phyloP scores from a whole-genome alignment of 1,140 invertebrate species.

The Drosophila watanabei region DNA sequence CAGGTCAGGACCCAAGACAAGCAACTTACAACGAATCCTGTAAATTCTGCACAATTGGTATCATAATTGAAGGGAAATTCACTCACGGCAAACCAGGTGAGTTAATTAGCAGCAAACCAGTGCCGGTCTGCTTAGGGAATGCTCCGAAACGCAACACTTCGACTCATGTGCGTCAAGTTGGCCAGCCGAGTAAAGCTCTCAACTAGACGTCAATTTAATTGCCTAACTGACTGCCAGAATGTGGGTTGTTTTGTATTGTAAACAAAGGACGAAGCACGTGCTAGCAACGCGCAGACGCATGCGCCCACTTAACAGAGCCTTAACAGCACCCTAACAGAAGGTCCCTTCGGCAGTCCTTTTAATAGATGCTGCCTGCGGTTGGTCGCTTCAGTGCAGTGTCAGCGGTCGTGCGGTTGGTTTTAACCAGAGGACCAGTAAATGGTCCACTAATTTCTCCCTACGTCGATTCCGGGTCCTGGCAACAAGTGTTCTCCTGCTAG shows the following conservation, averaged over 20 bases:
- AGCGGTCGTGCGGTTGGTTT: slow-evolving; percentile 32
- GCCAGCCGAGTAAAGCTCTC: background rate
- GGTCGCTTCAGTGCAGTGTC: slow-evolving; percentile 39
- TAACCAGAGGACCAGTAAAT: too few relatives aligned
- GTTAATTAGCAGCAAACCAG: slow-evolving; percentile 15
- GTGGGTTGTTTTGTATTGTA: slow-evolving; percentile 33
- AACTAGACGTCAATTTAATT: slow-evolving; percentile 14
- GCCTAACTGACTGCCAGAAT: background rate
- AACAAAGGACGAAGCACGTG: slow-evolving; percentile 65
- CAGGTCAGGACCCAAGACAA: background rate
- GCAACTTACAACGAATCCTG: background rate
- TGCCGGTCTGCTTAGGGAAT: background rate
- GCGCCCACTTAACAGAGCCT: slow-evolving; percentile 45
- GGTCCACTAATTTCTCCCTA: background rate
- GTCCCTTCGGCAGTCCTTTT: slow-evolving; percentile 16
- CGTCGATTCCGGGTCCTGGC: slow-evolving; percentile 30
- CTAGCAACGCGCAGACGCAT: slow-evolving; percentile 32
- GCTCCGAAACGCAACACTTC: background rate
- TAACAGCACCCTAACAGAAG: slow-evolving; percentile 47
- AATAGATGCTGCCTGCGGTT: slow-evolving; percentile 32
- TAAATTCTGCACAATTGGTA: too few relatives aligned
- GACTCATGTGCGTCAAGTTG: background rate
- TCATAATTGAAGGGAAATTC: background rate
- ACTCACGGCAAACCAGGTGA: background rate
- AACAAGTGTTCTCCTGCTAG: slow-evolving; percentile 58